Base-by-base conservation (phyloP, 2,888 invertebrate genomes). In the Zele albiditarsus region DNA sequence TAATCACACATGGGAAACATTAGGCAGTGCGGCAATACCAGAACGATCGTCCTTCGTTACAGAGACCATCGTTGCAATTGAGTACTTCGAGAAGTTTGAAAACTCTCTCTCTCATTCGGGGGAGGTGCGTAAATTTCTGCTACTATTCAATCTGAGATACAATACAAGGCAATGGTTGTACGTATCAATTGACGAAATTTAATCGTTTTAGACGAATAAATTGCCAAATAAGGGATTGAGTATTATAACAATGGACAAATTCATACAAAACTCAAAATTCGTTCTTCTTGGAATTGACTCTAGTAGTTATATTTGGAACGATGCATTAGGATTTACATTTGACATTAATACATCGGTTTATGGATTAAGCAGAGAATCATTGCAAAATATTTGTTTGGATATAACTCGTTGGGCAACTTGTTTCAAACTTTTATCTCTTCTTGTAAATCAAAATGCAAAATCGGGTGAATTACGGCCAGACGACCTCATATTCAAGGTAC, bases 211-310 rank as follows among this genome's bases (percentile, higher is more conserved):
- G 63, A 5, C 12, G 20, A 3, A 28, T 38, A 20, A 20, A 12
- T 31, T n/a, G 4, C n/a, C 10, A 63, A n/a, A 31, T 58, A 60
- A 58, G 8, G 27, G 28, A 46, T 14, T 1, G 3, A 62, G 12
- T 27, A 27, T 20, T 31, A 71, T 89, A 74, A 69, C 85, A 10
- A 53, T 27, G 6, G 71, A 78, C 72, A 78, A 84, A 66, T 87
- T 89, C 49, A 74, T 88, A 66, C 80, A 79, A 6, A 84, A 88
- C 76, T 60, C 85, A 0, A 88, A 86, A 75, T 81, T 87, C 27
- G 78, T 89, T 38, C 76, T 89, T 20, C 80, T 89, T 23, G 89
- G 89, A 12, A 80, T 88, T 63, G 89, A 89, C 71, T 87, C 88
- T 0, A 80, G 79, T 31, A 84, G 82, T 33, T 89, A 88, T 60